Evolutionary conservation across 2,113 vertebrate genomes (phyloP).

Genomic region (Mus spicilegus): DNA sequence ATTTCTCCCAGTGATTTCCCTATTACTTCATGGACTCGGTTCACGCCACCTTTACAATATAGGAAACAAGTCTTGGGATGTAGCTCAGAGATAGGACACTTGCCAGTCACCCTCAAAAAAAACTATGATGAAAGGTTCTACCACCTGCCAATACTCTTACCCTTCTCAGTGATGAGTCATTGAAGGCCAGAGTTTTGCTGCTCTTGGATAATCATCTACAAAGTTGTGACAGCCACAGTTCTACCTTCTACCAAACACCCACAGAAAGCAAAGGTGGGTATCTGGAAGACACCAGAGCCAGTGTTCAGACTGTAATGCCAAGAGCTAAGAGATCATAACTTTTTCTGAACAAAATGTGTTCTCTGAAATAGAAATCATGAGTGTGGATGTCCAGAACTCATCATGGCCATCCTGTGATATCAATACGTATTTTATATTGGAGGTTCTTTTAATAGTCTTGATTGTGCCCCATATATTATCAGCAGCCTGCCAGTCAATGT

Average conservation of each 20-base stretch:
- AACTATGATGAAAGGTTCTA: neutral
- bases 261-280: neutral
- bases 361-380: constrained; percentile 5
- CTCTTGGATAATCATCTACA: neutral
- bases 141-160: neutral
- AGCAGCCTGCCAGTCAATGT: neutral
- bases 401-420: neutral
- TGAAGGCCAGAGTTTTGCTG: neutral
- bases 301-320: neutral
- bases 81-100: neutral
- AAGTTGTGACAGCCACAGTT: neutral
- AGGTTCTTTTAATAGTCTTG: neutral
- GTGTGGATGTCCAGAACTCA: neutral
- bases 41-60: neutral
- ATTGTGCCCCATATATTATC: neutral
- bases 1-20: neutral
- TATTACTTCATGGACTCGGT: neutral
- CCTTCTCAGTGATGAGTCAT: neutral
- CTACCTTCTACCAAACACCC: neutral
- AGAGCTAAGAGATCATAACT: neutral
- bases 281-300: neutral
- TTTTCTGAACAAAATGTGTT: constrained; percentile 9
- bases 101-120: neutral
- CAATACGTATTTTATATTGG: neutral
- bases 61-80: neutral